Evolutionary conservation across 2,888 invertebrate species (phyloP).

Genomic region (Hecatera dysodea): DNA sequence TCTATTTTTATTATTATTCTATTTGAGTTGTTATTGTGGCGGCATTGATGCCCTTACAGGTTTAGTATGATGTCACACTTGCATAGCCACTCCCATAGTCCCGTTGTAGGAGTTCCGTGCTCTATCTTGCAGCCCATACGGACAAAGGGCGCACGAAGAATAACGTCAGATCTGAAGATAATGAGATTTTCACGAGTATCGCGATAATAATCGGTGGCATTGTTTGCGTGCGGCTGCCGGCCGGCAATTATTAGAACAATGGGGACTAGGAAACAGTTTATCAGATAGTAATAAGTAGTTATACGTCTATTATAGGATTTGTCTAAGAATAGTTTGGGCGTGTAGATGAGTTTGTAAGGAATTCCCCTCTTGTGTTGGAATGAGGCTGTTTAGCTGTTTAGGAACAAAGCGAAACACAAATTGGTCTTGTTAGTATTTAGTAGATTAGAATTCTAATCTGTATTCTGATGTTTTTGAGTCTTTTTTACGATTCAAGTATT

Average conservation of each 20-base stretch:
- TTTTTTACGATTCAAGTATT: too few relatives aligned
- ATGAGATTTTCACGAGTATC: slow-evolving; percentile 82
- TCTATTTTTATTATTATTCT: too few relatives aligned
- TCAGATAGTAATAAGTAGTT: slow-evolving; percentile 60
- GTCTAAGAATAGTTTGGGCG: slow-evolving; percentile 34
- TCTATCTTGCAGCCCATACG: slow-evolving; percentile 52
- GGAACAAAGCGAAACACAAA: slow-evolving; percentile 12
- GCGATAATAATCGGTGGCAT: slow-evolving; percentile 78
- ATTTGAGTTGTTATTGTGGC: too few relatives aligned
- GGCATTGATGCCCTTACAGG: too few relatives aligned
- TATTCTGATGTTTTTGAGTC: background rate
- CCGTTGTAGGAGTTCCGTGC: background rate
- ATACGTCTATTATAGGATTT: slow-evolving; percentile 51
- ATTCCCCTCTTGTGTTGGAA: background rate
- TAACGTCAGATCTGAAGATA: slow-evolving; percentile 76
- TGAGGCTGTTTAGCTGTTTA: slow-evolving; percentile 4
- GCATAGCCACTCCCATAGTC: too few relatives aligned
- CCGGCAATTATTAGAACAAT: slow-evolving; percentile 69
- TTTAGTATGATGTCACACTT: background rate
- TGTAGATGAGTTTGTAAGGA: slow-evolving; percentile 23
- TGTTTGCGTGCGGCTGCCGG: slow-evolving; percentile 72
- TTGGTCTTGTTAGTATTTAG: slow-evolving; percentile 4
- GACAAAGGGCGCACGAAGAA: slow-evolving; percentile 66
- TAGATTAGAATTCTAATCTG: background rate
- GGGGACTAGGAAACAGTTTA: slow-evolving; percentile 63